phyloP scores from a whole-genome alignment of 2,888 invertebrate species.

The Agonopterix heracliana region DNA sequence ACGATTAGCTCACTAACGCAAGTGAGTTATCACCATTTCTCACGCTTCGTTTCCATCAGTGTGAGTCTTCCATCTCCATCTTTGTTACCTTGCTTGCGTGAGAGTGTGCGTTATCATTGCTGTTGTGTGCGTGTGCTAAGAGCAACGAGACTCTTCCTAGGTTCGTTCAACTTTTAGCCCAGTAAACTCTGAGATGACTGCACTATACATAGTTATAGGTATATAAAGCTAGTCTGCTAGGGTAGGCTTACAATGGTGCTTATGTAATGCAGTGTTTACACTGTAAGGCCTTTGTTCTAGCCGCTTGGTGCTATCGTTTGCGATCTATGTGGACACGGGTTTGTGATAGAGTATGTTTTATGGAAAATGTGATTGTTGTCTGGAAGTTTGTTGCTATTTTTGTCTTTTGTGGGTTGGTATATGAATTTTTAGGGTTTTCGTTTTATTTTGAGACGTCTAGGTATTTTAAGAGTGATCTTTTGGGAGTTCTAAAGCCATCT shows the following conservation, averaged over 20 bases:
- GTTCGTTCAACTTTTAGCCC: constrained; percentile 76
- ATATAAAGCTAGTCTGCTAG: background rate
- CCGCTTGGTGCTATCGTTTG: constrained; percentile 23
- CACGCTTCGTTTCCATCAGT: constrained; percentile 59
- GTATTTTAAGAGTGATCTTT: too few relatives aligned
- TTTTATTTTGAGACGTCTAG: too few relatives aligned
- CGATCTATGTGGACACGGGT: constrained; percentile 5
- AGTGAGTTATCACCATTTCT: constrained; percentile 75
- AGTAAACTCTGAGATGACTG: constrained; percentile 64
- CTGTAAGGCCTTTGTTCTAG: constrained; percentile 38
- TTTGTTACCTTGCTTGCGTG: constrained; percentile 23
- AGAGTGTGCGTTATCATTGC: constrained; percentile 25
- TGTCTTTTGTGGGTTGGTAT: too few relatives aligned
- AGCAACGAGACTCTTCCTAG: constrained; percentile 64
- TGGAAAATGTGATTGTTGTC: background rate
- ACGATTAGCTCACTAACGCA: constrained; percentile 59
- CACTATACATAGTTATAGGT: constrained; percentile 8
- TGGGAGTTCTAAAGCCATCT: too few relatives aligned
- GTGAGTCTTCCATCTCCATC: constrained; percentile 26
- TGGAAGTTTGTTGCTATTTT: background rate
- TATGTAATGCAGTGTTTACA: constrained; percentile 37
- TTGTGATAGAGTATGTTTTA: constrained; percentile 9
- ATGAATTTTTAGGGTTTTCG: too few relatives aligned
- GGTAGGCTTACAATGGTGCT: background rate
- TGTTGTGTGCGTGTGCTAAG: constrained; percentile 60